Conservation (phyloP, 1,140 invertebrate genomes). For the Geopemphigus sp. region DNA sequence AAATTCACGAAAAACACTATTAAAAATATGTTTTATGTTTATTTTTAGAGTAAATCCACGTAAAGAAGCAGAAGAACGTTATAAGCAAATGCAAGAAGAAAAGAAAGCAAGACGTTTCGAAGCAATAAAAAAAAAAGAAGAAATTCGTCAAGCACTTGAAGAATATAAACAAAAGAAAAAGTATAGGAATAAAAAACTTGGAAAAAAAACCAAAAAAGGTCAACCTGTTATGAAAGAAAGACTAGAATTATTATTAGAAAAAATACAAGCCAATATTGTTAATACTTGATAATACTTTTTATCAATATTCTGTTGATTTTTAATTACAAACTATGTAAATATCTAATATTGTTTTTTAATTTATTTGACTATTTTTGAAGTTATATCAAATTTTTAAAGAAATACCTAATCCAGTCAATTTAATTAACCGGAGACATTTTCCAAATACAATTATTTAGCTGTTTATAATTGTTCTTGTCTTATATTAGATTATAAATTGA, state of each 20-base stretch:
- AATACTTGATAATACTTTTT: background rate
- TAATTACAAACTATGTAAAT: background rate
- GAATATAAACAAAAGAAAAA: slow-evolving; percentile 67
- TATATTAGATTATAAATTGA: too few species aligned
- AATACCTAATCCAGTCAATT: too few species aligned
- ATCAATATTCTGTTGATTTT: background rate
- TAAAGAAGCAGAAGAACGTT: slow-evolving; percentile 61
- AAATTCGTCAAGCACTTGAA: slow-evolving; percentile 63
- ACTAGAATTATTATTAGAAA: slow-evolving; percentile 70
- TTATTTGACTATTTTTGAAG: background rate
- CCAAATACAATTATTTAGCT: too few species aligned
- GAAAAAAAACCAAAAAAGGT: slow-evolving; percentile 70
- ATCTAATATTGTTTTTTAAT: background rate
- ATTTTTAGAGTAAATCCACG: slow-evolving; percentile 55
- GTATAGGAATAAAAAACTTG: slow-evolving; percentile 66
- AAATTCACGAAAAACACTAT: background rate
- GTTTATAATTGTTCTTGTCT: too few species aligned
- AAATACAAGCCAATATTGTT: slow-evolving; percentile 57
- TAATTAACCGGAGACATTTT: too few species aligned
- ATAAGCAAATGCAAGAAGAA: slow-evolving; percentile 61
- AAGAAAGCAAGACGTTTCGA: slow-evolving; percentile 60
- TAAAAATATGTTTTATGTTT: background rate
- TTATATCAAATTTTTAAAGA: background rate
- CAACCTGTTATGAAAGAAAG: slow-evolving; percentile 76
- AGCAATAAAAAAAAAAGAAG: slow-evolving; percentile 57